phyloP scores from a whole-genome alignment of 2,113 vertebrate genomes.

The Cyrtonyx montezumae region DNA sequence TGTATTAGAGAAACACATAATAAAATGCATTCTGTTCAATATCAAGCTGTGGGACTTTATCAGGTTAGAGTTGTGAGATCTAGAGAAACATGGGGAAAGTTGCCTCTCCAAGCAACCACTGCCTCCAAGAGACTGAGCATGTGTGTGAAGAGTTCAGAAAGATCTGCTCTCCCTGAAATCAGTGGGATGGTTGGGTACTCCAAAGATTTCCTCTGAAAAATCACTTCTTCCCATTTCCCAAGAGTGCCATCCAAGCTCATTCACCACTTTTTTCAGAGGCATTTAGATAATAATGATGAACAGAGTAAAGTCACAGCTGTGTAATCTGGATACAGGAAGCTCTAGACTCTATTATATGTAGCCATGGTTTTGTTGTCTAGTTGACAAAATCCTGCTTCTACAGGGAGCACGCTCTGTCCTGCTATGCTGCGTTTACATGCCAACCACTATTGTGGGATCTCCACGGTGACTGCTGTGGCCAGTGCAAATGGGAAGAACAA shows the following conservation, averaged over 20 bases:
- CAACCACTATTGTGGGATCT: background rate
- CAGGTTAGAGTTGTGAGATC: background rate
- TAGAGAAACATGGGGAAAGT: fast-evolving
- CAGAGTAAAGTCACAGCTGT: background rate
- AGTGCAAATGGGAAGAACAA: background rate
- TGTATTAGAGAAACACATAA: background rate
- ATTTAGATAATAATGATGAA: background rate
- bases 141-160: background rate
- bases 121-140: background rate
- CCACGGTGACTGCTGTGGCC: background rate
- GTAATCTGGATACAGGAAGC: background rate
- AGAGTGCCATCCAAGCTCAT: fast-evolving
- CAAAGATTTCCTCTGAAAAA: background rate
- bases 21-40: slow-evolving; percentile 5
- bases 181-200: background rate
- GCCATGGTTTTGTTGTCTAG: background rate
- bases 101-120: background rate
- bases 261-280: background rate
- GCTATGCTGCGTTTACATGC: background rate
- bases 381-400: background rate
- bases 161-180: background rate
- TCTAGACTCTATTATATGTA: background rate
- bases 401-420: background rate
- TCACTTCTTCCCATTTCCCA: background rate
- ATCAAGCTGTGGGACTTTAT: background rate